Evolutionary conservation across 1,140 invertebrate genomes (phyloP), one percentile per base, ranked within the genome.

Genomic region (Tetramorium parvispinum): DNA sequence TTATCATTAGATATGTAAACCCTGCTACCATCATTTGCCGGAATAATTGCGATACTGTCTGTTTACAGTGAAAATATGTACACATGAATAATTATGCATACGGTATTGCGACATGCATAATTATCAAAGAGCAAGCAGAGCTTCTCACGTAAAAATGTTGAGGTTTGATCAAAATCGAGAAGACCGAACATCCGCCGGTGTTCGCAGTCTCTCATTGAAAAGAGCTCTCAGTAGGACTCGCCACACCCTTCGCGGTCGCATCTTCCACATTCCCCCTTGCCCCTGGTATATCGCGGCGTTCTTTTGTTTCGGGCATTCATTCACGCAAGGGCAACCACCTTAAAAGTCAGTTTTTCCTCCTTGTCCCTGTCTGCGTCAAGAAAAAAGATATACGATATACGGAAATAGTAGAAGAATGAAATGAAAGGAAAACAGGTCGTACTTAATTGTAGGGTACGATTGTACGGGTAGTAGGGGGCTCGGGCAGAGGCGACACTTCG

Each of bases 291-390:
- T 91, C 89, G 88, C 37, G 53, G 83, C 59, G 63, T 85, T 68
- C 86, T 87, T 87, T 87, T 82, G 78, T 78, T 89, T 87, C 66
- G 86, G 43, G 24, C 53, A 27, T 83, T 59, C 79, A 83, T 83
- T 83, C 79, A 83, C 68, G 79, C 79, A 21, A 83, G 68, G 68
- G 68, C 68, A 75, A 83, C 11, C 40, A 83, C 55, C 55, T 83
- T 75, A 11, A 75, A 73, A 83, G 68, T 70, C 65, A 75, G 43
- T 75, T 83, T 81, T 83, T 75, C 79, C 43, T 83, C n/a, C 53
- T 59, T 0, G 53, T 59, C 53, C 59, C 16, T 13, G 24, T 32
- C 32, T 18, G 24, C 63, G 21, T 70, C 6, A 4, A 8, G 40
- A 46, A 57, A 70, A 83, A 40, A 46, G 53, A 73, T 32, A 27